A percentile compares a stretch with the other conserved stretches of the same genome.
These are phyloP conservation scores for Neelides sp. DNA, from an alignment of 1,140 invertebrate species.

Conservation along the genomic window DNA sequence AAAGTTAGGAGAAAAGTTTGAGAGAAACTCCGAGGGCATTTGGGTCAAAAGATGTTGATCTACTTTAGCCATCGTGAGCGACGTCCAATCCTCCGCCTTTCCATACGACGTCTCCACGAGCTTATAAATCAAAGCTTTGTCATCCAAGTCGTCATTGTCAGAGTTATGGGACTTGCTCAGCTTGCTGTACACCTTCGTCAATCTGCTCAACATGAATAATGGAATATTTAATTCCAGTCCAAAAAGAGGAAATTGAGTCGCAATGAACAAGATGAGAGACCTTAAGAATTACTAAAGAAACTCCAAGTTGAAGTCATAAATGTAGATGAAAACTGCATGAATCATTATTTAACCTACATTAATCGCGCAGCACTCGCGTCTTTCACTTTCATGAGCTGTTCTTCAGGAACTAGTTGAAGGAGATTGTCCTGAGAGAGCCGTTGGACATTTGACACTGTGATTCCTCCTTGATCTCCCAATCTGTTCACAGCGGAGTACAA, in stretches of 20 bases:
- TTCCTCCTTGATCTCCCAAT: constrained; percentile 16
- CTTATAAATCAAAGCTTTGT: constrained; percentile 27
- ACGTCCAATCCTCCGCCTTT: constrained; percentile 8
- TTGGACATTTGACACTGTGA: constrained; percentile 3
- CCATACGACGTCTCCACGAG: constrained; percentile 15
- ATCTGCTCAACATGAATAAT: too few species aligned
- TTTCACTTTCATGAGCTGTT: constrained; percentile 26
- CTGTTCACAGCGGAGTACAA: constrained; percentile 20
- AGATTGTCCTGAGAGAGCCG: constrained; percentile 5
- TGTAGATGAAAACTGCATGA: neutral
- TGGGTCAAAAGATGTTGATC: neutral
- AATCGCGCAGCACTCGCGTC: constrained; percentile 17
- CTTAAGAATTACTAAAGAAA: too few species aligned
- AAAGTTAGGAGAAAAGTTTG: constrained; percentile 8
- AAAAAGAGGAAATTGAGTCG: too few species aligned
- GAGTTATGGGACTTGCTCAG: too few species aligned
- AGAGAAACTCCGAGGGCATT: constrained; percentile 14
- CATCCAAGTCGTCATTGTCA: constrained; percentile 24
- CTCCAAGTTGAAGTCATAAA: neutral
- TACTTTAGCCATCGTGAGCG: constrained; percentile 2
- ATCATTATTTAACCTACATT: constrained; percentile 7
- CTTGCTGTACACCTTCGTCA: too few species aligned
- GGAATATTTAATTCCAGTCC: too few species aligned
- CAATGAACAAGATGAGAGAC: too few species aligned
- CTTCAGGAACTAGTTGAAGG: constrained; percentile 22